A percentile compares a stretch with the other conserved stretches of the same genome.
phyloP scores from a whole-genome alignment of 2,888 invertebrate species.

The Thymelicus sylvestris region DNA sequence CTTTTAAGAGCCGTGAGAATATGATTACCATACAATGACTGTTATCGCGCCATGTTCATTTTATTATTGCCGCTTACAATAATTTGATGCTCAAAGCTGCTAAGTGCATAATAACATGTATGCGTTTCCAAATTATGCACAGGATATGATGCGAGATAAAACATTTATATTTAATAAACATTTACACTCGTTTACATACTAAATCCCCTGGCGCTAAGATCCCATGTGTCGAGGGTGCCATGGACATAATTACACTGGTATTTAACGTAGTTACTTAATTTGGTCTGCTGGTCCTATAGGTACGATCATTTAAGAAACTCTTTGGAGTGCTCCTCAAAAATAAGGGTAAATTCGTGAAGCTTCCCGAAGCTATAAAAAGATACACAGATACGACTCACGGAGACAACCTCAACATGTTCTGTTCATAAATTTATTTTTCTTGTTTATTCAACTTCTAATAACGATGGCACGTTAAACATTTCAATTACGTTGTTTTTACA shows the following conservation, averaged over 20 bases:
- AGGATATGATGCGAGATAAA: constrained; percentile 1
- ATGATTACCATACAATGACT: constrained; percentile 1
- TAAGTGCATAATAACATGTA: constrained; percentile 17
- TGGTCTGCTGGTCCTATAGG: too few species aligned
- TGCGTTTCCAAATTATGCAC: constrained; percentile 12
- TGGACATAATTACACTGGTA: too few species aligned
- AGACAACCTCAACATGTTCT: too few species aligned
- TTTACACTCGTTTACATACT: not conserved
- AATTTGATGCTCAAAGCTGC: constrained; percentile 8
- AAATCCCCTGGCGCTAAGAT: too few species aligned
- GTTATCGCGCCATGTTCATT: not conserved
- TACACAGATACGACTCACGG: too few species aligned
- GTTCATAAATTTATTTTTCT: not conserved
- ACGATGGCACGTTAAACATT: not conserved
- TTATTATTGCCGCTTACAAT: constrained; percentile 3
- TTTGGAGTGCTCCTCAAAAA: too few species aligned
- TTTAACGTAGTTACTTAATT: too few species aligned
- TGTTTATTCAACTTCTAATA: not conserved
- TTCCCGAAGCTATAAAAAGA: too few species aligned
- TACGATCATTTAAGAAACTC: too few species aligned
- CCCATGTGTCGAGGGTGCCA: too few species aligned
- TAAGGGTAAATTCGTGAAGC: too few species aligned
- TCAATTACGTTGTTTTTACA: constrained; percentile 11
- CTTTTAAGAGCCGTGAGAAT: constrained; percentile 17
- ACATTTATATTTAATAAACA: constrained; percentile 5